Evolutionary conservation across 2,113 vertebrate species (phyloP).

Genomic region (Arvicanthis niloticus): DNA sequence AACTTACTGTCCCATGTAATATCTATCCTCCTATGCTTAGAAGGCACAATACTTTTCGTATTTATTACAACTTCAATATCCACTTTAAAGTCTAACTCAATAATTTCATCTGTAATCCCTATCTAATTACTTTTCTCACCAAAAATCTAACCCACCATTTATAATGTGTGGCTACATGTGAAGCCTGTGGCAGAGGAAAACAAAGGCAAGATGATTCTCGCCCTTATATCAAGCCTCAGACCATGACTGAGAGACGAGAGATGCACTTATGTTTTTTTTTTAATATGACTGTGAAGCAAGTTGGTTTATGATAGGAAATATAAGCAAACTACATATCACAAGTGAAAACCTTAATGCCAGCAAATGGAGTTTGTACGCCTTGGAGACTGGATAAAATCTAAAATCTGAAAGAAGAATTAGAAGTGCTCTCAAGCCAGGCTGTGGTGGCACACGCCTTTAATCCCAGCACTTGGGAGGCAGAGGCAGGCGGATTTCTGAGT

Average conservation of each 20-base stretch:
- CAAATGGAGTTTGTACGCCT: neutral
- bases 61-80: too few relatives aligned
- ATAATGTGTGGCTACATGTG: neutral
- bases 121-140: conserved; percentile 35
- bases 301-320: neutral
- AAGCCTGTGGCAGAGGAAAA: conserved; percentile 16
- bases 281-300: neutral
- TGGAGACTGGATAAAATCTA: neutral
- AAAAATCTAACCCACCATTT: conserved; percentile 46
- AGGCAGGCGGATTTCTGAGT: too few relatives aligned
- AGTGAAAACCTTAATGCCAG: neutral
- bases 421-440: neutral
- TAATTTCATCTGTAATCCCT: too few relatives aligned
- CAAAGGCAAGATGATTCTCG: conserved; percentile 22
- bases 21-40: too few relatives aligned
- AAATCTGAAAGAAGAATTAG: neutral
- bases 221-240: neutral
- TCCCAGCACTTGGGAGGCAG: too few relatives aligned
- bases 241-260: neutral
- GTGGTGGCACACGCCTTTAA: too few relatives aligned
- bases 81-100: too few relatives aligned
- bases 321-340: neutral
- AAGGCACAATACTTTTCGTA: too few relatives aligned
- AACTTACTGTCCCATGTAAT: neutral
- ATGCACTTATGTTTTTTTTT: neutral